Percentiles rank a stretch among this genome's conserved stretches.
phyloP scores from a whole-genome alignment of 2,888 invertebrate genomes.

The Trissolcus japonicus region DNA sequence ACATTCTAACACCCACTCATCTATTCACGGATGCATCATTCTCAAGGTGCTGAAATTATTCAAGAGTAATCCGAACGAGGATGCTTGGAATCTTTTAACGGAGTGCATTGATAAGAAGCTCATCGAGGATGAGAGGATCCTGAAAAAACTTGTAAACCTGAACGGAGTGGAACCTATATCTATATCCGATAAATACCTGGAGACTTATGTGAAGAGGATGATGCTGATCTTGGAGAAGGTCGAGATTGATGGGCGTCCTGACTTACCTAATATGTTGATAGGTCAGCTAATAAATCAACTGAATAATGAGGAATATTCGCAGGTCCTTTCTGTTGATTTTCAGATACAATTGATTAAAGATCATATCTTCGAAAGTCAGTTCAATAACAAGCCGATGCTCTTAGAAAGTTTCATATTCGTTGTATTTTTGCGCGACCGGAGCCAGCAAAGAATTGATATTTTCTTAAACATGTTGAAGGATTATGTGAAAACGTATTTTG shows the following conservation, averaged over 20 bases:
- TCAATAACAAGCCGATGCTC: neutral
- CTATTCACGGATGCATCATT: no score
- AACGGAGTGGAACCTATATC: no score
- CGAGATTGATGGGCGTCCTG: neutral
- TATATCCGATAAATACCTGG: no score
- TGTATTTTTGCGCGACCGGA: neutral
- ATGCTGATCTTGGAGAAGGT: no score
- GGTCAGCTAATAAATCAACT: neutral
- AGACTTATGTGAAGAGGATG: no score
- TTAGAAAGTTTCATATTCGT: neutral
- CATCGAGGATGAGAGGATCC: no score
- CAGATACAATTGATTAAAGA: slow-evolving; percentile 58
- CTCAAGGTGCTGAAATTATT: no score
- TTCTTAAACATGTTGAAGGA: neutral
- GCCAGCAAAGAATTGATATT: neutral
- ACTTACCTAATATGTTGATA: neutral
- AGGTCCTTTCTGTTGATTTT: slow-evolving; percentile 59
- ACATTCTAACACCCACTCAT: no score
- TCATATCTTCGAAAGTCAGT: slow-evolving; percentile 55
- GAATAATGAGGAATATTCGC: neutral
- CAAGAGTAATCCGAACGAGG: no score
- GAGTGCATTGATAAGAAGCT: no score
- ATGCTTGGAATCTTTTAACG: no score
- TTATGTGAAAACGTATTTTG: neutral
- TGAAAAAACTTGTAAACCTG: no score